Conservation (phyloP, 1,140 invertebrate species). For the Chelonus insularis region DNA sequence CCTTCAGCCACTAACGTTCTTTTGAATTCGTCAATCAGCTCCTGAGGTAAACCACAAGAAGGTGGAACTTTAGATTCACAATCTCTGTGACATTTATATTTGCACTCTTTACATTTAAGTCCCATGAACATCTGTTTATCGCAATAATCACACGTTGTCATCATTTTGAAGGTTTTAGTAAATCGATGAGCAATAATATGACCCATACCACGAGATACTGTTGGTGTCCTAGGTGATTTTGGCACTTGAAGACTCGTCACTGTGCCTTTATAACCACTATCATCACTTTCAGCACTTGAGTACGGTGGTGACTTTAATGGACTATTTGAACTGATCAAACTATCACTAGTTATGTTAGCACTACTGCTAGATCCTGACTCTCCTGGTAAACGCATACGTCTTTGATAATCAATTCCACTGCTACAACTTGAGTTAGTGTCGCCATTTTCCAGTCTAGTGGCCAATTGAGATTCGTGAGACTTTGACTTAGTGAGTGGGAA, state of each 20-base stretch:
- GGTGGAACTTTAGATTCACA: conserved; percentile 89
- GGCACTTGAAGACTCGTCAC: conserved; percentile 67
- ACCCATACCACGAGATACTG: conserved; percentile 75
- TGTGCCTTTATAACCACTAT: conserved; percentile 60
- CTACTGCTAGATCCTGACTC: conserved; percentile 66
- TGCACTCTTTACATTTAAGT: conserved; percentile 93
- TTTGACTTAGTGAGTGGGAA: conserved; percentile 84
- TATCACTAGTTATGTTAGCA: conserved; percentile 51
- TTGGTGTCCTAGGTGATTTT: conserved; percentile 75
- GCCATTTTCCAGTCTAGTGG: conserved; percentile 65
- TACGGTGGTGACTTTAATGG: conserved; percentile 71
- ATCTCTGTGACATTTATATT: conserved; percentile 91
- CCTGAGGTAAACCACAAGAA: conserved; percentile 85
- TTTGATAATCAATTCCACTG: conserved; percentile 45
- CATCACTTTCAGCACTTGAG: conserved; percentile 64
- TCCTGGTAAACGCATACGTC: conserved; percentile 69
- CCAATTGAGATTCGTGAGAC: conserved; percentile 89
- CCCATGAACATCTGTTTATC: conserved; percentile 88
- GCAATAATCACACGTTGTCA: conserved; percentile 88
- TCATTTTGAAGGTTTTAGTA: conserved; percentile 84
- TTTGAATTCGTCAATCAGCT: conserved; percentile 80
- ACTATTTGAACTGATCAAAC: conserved; percentile 61
- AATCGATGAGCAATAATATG: conserved; percentile 92
- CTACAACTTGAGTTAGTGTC: conserved; percentile 38
- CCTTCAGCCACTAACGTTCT: conserved; percentile 67